Conservation (phyloP, 2,113 vertebrate species). For the Laticauda laticaudata region DNA sequence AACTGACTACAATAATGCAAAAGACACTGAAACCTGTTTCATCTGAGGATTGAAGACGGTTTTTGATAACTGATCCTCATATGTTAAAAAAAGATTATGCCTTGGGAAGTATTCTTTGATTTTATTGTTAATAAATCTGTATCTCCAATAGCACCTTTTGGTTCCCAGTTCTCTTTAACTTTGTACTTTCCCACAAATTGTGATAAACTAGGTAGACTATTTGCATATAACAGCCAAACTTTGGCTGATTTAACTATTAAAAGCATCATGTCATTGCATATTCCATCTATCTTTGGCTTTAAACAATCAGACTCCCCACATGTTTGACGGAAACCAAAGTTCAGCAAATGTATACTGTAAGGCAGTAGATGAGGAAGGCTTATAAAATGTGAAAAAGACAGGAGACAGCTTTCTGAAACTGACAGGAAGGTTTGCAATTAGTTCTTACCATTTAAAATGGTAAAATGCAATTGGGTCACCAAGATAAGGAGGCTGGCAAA, state of each 20-base stretch:
- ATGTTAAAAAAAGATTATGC: conserved; percentile 29
- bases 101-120: conserved; percentile 36
- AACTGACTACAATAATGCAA: neutral
- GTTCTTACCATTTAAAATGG: neutral
- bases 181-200: neutral
- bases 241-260: neutral
- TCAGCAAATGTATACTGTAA: neutral
- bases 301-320: neutral
- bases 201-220: neutral
- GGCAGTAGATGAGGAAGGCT: neutral
- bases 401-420: neutral
- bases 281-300: neutral
- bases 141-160: neutral
- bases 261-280: neutral
- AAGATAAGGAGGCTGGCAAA: neutral
- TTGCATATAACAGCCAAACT: neutral
- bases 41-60: conserved; percentile 14
- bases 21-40: neutral
- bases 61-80: conserved; percentile 20
- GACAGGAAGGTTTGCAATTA: neutral
- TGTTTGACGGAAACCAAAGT: neutral
- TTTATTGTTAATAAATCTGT: conserved; percentile 58
- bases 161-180: conserved; percentile 28
- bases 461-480: neutral
- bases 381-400: neutral